These are phyloP conservation scores for Corapipo altera DNA, from an alignment of 2,113 vertebrate genomes.

Conservation along the genomic window DNA sequence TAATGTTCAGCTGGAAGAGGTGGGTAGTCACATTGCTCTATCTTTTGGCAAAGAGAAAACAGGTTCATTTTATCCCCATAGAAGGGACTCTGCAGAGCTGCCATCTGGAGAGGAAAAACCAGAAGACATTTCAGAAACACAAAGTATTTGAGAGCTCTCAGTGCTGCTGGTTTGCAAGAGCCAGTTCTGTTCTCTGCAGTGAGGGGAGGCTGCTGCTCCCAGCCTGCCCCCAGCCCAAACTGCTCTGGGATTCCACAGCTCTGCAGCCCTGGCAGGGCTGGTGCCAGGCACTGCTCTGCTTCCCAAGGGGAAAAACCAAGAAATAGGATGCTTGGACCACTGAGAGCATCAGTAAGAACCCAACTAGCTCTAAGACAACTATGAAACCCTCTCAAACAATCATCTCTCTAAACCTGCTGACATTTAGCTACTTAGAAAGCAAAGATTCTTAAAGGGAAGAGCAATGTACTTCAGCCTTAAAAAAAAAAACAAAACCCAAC, in stretches of 20 bases:
- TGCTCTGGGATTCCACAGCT: accelerated
- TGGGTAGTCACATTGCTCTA: conserved; percentile 86
- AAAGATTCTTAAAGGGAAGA: neutral
- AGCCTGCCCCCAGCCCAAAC: neutral
- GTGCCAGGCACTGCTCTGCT: neutral
- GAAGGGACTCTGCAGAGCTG: conserved; percentile 86
- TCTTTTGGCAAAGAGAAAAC: conserved; percentile 86
- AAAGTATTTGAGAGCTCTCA: neutral
- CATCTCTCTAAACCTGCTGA: neutral
- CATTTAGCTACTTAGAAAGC: neutral
- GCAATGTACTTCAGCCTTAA: neutral
- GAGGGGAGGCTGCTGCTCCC: neutral
- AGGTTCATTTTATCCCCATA: conserved; percentile 89
- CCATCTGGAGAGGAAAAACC: conserved; percentile 74
- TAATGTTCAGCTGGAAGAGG: conserved; percentile 84
- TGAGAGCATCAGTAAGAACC: neutral
- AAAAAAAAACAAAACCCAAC: neutral
- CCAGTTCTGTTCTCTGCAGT: neutral
- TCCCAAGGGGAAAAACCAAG: neutral
- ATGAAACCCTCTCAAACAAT: neutral
- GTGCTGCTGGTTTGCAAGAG: neutral
- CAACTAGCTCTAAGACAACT: neutral
- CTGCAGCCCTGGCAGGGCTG: neutral
- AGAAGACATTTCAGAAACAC: neutral
- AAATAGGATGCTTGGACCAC: accelerated